Percentiles rank a stretch among this genome's conserved stretches.
phyloP scores from a whole-genome alignment of 35 echinoderm and acorn worm species.

The Eucidaris tribuloides region DNA sequence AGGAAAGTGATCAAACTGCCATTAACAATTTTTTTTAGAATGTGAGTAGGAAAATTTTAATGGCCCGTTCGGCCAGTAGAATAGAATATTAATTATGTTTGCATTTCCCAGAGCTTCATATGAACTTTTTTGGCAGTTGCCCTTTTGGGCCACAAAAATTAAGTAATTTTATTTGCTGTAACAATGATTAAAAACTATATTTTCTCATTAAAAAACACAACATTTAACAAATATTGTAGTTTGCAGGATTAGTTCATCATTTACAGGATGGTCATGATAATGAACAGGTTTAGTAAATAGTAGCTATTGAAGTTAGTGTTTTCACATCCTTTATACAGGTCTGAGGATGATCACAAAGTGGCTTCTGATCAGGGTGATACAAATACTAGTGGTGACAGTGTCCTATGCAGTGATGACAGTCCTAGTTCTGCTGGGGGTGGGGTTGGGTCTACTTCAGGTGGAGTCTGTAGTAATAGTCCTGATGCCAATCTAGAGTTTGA shows the following conservation, averaged over 20 bases:
- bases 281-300: conserved; percentile 34
- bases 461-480: conserved; percentile 33
- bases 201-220: conserved; percentile 35
- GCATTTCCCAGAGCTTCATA: conserved; percentile 24
- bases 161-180: conserved; percentile 18
- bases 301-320: conserved; percentile 31
- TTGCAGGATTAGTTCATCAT: conserved; percentile 28
- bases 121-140: conserved; percentile 28
- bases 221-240: conserved; percentile 26
- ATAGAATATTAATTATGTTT: conserved; percentile 33
- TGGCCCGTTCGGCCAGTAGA: conserved; percentile 28
- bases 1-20: conserved; percentile 33
- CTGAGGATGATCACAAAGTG: conserved; percentile 33
- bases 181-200: conserved; percentile 35
- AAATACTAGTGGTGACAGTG: conserved; percentile 27
- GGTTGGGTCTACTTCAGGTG: conserved; percentile 18
- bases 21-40: conserved; percentile 29
- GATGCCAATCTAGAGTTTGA: conserved; percentile 23
- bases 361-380: conserved; percentile 28
- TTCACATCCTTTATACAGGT: conserved; percentile 28
- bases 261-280: conserved; percentile 33
- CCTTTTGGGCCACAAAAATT: conserved; percentile 33
- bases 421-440: conserved; percentile 25
- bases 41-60: conserved; percentile 29
- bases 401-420: conserved; percentile 27